Conservation (phyloP, 2,113 vertebrate genomes). For the Marmota flaviventris region DNA sequence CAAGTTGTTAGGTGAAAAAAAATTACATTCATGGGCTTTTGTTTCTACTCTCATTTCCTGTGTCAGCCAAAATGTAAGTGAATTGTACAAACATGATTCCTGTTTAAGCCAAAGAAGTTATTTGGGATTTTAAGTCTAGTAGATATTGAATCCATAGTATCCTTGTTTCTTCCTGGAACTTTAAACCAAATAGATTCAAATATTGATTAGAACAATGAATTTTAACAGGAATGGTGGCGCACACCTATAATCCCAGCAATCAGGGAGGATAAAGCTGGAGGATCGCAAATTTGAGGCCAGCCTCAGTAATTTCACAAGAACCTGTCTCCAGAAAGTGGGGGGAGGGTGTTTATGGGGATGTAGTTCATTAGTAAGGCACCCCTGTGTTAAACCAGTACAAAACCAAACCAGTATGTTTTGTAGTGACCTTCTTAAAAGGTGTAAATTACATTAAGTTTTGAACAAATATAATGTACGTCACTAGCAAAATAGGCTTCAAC, state of each 20-base stretch:
- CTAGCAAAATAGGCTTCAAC: not conserved
- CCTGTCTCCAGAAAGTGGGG: no score
- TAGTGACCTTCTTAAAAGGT: not conserved
- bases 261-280: no score
- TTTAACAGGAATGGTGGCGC: not conserved
- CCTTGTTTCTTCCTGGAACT: constrained; percentile 33
- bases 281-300: no score
- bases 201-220: not conserved
- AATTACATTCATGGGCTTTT: not conserved
- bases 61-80: not conserved
- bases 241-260: no score
- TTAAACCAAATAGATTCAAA: not conserved
- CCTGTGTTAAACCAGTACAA: no score
- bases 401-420: no score
- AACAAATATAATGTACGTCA: not conserved
- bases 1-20: constrained; percentile 30
- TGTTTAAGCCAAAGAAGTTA: not conserved
- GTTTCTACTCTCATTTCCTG: not conserved
- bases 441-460: not conserved
- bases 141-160: not conserved
- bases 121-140: not conserved
- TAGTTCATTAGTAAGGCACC: no score
- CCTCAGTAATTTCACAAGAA: no score
- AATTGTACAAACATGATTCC: not conserved
- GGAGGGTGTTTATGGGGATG: no score